Percentiles rank a stretch among this genome's conserved stretches.
phyloP scores from a whole-genome alignment of 2,888 invertebrate genomes.

The Caenorhabditis japonica region DNA sequence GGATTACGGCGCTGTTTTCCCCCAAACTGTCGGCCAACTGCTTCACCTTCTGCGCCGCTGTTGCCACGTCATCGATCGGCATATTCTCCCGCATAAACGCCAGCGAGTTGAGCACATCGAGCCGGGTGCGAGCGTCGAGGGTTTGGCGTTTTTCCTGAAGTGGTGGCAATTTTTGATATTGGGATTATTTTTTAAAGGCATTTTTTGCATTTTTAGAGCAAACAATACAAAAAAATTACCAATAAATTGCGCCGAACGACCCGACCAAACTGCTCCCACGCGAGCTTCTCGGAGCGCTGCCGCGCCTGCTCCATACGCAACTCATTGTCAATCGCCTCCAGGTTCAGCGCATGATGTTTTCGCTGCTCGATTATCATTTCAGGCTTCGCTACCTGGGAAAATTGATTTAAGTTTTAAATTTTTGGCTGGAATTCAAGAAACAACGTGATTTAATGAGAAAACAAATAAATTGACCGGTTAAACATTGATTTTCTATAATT shows the following conservation, averaged over 20 bases:
- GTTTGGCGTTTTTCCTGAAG: slow-evolving; percentile 56
- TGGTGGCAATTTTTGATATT: too few species aligned
- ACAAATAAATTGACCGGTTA: too few species aligned
- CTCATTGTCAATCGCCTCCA: slow-evolving; percentile 57
- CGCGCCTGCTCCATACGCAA: slow-evolving; percentile 58
- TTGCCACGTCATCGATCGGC: slow-evolving; percentile 37
- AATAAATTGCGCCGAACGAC: slow-evolving; percentile 52
- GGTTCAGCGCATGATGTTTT: slow-evolving; percentile 49
- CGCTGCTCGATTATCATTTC: slow-evolving; percentile 45
- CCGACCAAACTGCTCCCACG: slow-evolving; percentile 54
- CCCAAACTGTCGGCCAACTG: slow-evolving; percentile 46
- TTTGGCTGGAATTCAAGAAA: too few species aligned
- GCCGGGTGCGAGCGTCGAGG: slow-evolving; percentile 43
- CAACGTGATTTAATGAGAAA: too few species aligned
- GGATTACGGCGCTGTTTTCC: slow-evolving; percentile 1
- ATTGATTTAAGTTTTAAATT: too few species aligned
- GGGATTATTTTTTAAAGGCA: too few species aligned
- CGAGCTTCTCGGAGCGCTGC: slow-evolving; percentile 43
- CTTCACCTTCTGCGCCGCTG: slow-evolving; percentile 23
- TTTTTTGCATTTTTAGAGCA: neutral
- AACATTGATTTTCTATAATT: too few species aligned
- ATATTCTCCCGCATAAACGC: slow-evolving; percentile 44
- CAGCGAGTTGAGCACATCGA: slow-evolving; percentile 55
- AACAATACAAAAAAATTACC: slow-evolving; percentile 19
- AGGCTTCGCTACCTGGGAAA: slow-evolving; percentile 23